Percentiles rank a stretch among this genome's conserved stretches.
These are phyloP conservation scores for Macroramphosus scolopax DNA, from an alignment of 2,797 vertebrate genomes.

Conservation along the genomic window DNA sequence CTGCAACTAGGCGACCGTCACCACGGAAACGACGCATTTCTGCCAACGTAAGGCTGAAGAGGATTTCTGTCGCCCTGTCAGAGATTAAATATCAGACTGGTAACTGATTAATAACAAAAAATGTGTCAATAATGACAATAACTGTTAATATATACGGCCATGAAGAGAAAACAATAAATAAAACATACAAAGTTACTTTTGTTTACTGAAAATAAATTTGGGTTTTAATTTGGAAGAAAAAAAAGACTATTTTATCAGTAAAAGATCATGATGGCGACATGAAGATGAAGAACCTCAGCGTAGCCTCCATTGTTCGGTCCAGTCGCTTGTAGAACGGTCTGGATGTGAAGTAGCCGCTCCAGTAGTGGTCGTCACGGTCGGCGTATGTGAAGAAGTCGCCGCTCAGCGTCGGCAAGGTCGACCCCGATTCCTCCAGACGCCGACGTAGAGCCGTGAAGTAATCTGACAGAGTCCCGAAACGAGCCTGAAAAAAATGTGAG, in stretches of 20 bases:
- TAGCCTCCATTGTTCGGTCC: constrained; percentile 85
- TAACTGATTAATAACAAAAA: no score
- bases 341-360: constrained; percentile 95
- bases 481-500: constrained; percentile 74
- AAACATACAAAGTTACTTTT: no score
- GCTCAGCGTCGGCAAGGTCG: constrained; percentile 79
- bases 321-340: constrained; percentile 91
- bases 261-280: no score
- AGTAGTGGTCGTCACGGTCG: constrained; percentile 93
- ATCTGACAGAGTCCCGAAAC: constrained; percentile 91
- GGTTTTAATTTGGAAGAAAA: no score
- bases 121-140: no score
- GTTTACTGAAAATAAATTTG: no score
- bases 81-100: no score
- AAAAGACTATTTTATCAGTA: no score
- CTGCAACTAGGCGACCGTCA: constrained; percentile 44
- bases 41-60: constrained; percentile 84
- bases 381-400: constrained; percentile 97
- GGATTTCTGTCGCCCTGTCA: constrained; percentile 86
- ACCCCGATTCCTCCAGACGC: constrained; percentile 27
- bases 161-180: no score
- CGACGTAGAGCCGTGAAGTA: constrained; percentile 83
- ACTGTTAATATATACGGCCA: no score
- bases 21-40: constrained; percentile 72
- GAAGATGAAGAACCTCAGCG: constrained; percentile 15